phyloP scores from a whole-genome alignment of 2,797 vertebrate genomes.

The Tapirus indicus region DNA sequence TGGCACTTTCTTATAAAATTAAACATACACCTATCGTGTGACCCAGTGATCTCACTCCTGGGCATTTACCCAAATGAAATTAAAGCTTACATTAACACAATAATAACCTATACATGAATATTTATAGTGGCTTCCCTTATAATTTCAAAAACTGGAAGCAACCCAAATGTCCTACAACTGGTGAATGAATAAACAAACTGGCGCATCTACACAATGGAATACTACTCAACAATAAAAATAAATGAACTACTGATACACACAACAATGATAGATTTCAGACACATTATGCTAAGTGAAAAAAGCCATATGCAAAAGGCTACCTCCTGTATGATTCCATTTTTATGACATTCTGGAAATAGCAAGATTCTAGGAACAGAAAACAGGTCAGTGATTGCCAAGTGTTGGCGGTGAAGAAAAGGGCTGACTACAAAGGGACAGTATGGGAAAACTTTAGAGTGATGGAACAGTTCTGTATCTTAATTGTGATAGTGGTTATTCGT shows the following conservation, averaged over 20 bases:
- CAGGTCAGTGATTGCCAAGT: not conserved
- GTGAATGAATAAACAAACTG: not conserved
- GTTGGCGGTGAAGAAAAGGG: not conserved
- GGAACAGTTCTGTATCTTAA: not conserved
- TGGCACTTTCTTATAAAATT: not conserved
- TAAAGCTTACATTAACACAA: conserved; percentile 9
- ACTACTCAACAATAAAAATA: not conserved
- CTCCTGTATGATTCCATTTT: not conserved
- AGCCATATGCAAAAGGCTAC: not conserved
- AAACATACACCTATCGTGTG: not conserved
- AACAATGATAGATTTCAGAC: not conserved
- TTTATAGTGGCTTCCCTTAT: not conserved
- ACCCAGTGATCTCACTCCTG: not conserved
- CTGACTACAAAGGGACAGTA: not conserved
- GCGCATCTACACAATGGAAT: not conserved
- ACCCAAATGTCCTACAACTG: not conserved
- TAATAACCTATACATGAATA: not conserved
- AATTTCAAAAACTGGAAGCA: conserved; percentile 42
- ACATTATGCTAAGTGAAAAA: not conserved
- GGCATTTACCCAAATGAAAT: conserved; percentile 8
- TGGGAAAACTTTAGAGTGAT: not conserved
- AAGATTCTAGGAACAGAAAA: conserved; percentile 34
- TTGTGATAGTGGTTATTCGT: not conserved
- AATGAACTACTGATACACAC: not conserved
- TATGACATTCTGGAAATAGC: not conserved